These are phyloP conservation scores for Mionectes macconnelli DNA, from an alignment of 2,113 vertebrate species.

Conservation along the genomic window DNA sequence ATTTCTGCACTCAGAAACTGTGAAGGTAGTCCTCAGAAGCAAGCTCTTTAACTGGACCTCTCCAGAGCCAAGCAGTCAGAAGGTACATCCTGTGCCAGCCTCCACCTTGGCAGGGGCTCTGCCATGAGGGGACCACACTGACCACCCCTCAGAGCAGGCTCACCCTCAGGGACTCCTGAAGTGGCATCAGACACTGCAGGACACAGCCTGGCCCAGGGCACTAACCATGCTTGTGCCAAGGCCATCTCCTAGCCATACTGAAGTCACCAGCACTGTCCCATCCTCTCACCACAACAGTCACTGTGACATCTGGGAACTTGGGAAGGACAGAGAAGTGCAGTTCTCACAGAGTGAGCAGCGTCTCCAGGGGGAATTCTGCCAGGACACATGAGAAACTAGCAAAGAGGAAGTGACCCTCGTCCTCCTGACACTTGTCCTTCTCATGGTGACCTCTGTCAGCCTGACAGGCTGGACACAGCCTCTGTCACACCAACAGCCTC, in stretches of 20 bases:
- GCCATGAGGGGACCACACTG: rapidly evolving
- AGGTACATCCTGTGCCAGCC: not conserved
- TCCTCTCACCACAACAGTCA: not conserved
- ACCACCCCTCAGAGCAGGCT: not conserved
- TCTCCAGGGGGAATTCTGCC: not conserved
- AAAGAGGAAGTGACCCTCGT: rapidly evolving
- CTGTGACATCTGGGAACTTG: not conserved
- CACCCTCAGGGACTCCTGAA: not conserved
- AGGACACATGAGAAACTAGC: not conserved
- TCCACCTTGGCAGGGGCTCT: not conserved
- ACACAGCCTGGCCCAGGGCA: not conserved
- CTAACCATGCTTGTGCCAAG: not conserved
- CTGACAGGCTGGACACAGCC: not conserved
- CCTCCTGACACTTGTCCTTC: not conserved
- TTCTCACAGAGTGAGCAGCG: rapidly evolving
- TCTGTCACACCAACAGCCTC: not conserved
- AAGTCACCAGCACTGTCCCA: not conserved
- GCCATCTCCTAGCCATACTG: rapidly evolving
- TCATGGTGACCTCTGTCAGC: not conserved
- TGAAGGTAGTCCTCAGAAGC: not conserved
- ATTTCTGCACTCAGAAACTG: not conserved
- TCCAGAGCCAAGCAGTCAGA: not conserved
- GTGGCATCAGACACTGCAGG: rapidly evolving
- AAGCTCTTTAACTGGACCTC: not conserved
- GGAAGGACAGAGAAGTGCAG: not conserved